These are phyloP conservation scores for Lanius ludovicianus DNA, from an alignment of 2,113 vertebrate genomes.

Conservation along the genomic window DNA sequence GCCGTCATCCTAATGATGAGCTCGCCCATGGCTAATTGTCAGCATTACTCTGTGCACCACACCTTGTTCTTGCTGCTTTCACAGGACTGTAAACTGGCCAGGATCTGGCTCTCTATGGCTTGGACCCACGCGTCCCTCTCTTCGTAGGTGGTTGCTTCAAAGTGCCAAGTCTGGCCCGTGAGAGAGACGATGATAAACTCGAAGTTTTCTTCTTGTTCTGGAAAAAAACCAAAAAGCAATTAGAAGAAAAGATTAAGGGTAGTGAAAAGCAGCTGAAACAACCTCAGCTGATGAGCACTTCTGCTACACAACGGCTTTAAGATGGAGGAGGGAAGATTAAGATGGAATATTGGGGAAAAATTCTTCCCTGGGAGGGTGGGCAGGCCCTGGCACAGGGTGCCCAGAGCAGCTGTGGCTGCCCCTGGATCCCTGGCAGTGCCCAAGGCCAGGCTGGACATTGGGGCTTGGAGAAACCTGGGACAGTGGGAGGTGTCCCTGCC, in stretches of 20 bases:
- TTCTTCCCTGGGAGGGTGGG: fast-evolving
- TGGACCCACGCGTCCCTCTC: conserved; percentile 96
- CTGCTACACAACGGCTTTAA: not conserved
- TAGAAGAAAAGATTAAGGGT: not conserved
- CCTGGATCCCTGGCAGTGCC: not conserved
- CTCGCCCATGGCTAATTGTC: not conserved
- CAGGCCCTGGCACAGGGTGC: not conserved
- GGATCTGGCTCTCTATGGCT: conserved; percentile 96
- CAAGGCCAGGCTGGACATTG: fast-evolving
- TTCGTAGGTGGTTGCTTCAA: conserved; percentile 93
- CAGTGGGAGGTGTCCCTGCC: fast-evolving
- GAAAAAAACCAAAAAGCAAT: conserved; percentile 25
- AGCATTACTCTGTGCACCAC: not conserved
- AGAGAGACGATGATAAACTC: conserved; percentile 97
- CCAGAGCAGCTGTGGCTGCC: not conserved
- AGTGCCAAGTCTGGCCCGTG: conserved; percentile 96
- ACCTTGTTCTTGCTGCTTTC: conserved; percentile 99
- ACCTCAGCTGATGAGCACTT: not conserved
- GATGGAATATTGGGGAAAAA: not conserved
- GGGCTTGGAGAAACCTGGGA: not conserved
- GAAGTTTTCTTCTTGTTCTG: conserved; percentile 98
- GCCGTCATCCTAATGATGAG: not conserved
- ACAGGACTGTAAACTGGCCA: conserved; percentile 94
- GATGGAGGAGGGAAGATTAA: not conserved
- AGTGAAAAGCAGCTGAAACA: not conserved